phyloP scores from a whole-genome alignment of 2,888 invertebrate genomes.

The Lampropteryx suffumata region DNA sequence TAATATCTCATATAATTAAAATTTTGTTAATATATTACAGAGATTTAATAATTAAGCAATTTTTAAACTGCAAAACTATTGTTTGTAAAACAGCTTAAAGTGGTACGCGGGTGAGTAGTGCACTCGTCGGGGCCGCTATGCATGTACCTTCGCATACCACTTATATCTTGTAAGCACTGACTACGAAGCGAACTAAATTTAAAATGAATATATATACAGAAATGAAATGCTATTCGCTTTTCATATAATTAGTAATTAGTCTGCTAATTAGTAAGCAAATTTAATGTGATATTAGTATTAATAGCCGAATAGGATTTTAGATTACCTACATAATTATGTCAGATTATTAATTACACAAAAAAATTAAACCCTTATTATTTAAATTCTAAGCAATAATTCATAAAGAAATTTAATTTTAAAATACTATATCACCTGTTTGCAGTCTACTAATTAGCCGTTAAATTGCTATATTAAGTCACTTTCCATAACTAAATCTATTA shows the following conservation, averaged over 20 bases:
- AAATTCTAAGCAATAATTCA: constrained; percentile 47
- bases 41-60: constrained; percentile 29
- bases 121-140: neutral
- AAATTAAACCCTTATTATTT: constrained; percentile 27
- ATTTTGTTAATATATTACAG: constrained; percentile 28
- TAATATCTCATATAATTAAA: constrained; percentile 31
- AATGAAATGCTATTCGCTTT: neutral
- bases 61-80: constrained; percentile 30
- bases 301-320: constrained; percentile 21
- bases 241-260: too few relatives aligned
- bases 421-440: constrained; percentile 63
- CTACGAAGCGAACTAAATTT: constrained; percentile 2
- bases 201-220: neutral
- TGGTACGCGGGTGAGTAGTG: neutral
- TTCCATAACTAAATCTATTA: constrained; percentile 50
- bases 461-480: constrained; percentile 45
- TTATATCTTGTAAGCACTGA: neutral
- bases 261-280: constrained; percentile 12
- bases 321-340: constrained; percentile 8
- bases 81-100: constrained; percentile 1
- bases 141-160: neutral
- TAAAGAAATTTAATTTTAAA: constrained; percentile 45
- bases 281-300: constrained; percentile 10
- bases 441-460: constrained; percentile 65
- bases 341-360: constrained; percentile 6